Evolutionary conservation across 2,113 vertebrate species (phyloP), one percentile per base, ranked within the genome.

Genomic region (Percopsis transmontana): DNA sequence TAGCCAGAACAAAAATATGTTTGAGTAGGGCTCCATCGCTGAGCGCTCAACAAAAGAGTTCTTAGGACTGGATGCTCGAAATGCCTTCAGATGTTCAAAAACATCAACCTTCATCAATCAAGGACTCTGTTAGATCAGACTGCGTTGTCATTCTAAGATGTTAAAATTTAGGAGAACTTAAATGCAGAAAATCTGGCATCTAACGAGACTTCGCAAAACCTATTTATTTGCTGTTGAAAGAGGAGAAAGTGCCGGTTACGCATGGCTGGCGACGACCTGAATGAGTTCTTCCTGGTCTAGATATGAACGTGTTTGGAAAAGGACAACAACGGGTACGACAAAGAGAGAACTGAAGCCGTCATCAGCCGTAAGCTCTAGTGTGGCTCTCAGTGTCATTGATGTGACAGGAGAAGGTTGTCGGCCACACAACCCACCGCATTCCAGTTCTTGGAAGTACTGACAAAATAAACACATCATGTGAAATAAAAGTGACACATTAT

Each of bases 221-320:
- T n/a, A n/a, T n/a, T n/a, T n/a, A n/a, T n/a, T n/a, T n/a, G n/a
- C n/a, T n/a, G 62, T 66, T 66, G 81, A 83, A 83, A 82, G 42
- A 20, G 16, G 54, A 85, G 79, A 80, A 60, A n/a, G 80, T 79
- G 81, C 66, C 16, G 68, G 59, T 56, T 76, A 71, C 63, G 80
- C 71, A 48, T 59, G 70, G 67, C 61, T n/a, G 21, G 40, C 74
- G 77, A 71, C 79, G 68, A 78, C 68, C 52, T 27, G 57, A 19
- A 70, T 65, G 62, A 75, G 45, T 47, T 53, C 57, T 2, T 51
- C 57, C 48, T 9, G 15, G 51, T 50, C 70, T 56, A 53, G 68
- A 77, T 24, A 51, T 33, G 62, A 58, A 62, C 5, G 60, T 20
- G 68, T 16, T 58, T 62, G 65, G 8, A 66, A 72, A 66, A 72